Conservation (phyloP, 1,140 invertebrate genomes). For the Mactra quadrangularis region DNA sequence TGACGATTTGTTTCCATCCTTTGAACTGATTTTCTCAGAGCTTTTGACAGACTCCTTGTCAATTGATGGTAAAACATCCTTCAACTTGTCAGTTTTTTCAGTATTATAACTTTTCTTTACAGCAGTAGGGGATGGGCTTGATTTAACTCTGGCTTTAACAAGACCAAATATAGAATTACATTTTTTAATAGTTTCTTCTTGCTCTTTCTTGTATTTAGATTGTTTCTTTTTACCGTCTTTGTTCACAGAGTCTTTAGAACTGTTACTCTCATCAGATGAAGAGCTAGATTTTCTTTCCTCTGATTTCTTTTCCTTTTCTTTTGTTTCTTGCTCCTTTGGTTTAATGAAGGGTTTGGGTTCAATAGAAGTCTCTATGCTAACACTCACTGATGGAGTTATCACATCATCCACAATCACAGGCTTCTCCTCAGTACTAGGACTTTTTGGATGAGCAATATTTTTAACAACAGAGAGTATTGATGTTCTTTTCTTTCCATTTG, state of each 20-base stretch:
- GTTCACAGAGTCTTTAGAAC: background rate
- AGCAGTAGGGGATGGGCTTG: too few relatives aligned
- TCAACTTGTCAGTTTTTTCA: background rate
- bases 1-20: background rate
- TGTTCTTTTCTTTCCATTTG: conserved; percentile 21
- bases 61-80: background rate
- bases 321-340: background rate
- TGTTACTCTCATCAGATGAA: too few relatives aligned
- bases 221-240: background rate
- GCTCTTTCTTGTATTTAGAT: conserved; percentile 37
- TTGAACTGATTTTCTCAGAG: background rate
- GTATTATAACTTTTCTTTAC: too few relatives aligned
- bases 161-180: conserved; percentile 51
- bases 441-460: conserved; percentile 38
- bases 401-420: conserved; percentile 11
- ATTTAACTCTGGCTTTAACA: conserved; percentile 29
- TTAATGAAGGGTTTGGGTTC: background rate
- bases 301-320: background rate
- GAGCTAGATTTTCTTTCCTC: background rate
- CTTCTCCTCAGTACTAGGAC: background rate
- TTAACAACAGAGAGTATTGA: conserved; percentile 44
- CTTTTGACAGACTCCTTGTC: too few relatives aligned
- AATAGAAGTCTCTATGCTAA: background rate
- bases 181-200: conserved; percentile 52
- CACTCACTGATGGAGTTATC: background rate